Evolutionary conservation across 2,113 vertebrate genomes (phyloP), one percentile per base, ranked within the genome.

Genomic region (Orcinus orca): DNA sequence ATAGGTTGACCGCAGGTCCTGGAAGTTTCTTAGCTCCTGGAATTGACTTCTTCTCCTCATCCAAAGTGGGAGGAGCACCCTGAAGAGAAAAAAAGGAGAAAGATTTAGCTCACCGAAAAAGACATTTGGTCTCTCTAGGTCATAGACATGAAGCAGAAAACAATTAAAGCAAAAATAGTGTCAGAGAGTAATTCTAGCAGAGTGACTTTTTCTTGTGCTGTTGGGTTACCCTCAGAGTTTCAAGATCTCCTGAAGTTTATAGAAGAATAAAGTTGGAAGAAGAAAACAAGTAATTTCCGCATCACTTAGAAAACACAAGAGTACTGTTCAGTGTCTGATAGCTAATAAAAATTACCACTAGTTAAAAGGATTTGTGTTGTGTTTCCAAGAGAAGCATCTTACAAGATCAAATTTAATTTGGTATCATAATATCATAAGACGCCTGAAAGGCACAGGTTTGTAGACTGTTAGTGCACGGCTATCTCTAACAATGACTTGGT

Each of bases 11-110:
- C 1, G 99, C 98, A 29, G 99, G 99, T 20, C 99, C 99, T 25
- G 99, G 99, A 93, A 99, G 99, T 97, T 99, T 99, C 95, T 99
- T 99, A 2, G 99, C 99, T 71, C 99, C 99, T n/a, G 99, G 99
- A 93, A 99, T 96, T 23, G 97, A 92, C 97, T 99, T 99, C 98
- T 99, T 99, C 38, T 99, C 98, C 80, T 98, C 98, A 38, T 99
- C 98, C 2, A 96, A 82, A 4, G 90, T 93, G 41, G 97, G 90
- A 97, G 98, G 97, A 95, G 50, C 94, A 74, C 92, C 97, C 99
- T 99, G 95, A 92, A 97, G 44, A 82, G 33, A 93, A 97, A 98
- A 94, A 36, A 63, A 76, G 73, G 96, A 55, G 50, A 82, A 29
- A 83, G 77, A 90, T 71, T 63, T 29, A 79, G 65, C 44, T 88